phyloP scores from a whole-genome alignment of 1,140 invertebrate genomes.

The Medauroidea extradentata region DNA sequence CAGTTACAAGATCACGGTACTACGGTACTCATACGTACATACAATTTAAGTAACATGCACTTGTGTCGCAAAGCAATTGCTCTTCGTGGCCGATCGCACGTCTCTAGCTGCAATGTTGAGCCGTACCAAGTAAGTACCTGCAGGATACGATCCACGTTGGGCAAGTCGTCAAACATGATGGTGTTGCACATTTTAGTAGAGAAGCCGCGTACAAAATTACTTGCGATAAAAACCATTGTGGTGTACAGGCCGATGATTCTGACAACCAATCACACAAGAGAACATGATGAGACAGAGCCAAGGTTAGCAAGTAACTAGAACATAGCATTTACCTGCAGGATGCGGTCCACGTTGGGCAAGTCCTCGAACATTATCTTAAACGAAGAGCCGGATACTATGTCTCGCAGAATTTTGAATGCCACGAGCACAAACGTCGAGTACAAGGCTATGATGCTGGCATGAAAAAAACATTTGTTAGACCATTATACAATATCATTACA shows the following conservation, averaged over 20 bases:
- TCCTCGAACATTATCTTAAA: constrained; percentile 96
- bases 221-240: constrained; percentile 91
- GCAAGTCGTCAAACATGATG: constrained; percentile 97
- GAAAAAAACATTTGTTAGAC: too few relatives aligned
- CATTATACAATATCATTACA: too few relatives aligned
- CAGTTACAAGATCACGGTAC: too few relatives aligned
- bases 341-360: constrained; percentile 77
- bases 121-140: constrained; percentile 45
- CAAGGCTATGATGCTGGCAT: constrained; percentile 86
- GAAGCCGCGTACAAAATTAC: constrained; percentile 77
- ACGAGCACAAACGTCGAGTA: constrained; percentile 96
- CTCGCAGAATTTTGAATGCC: constrained; percentile 77
- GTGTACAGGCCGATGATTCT: constrained; percentile 97
- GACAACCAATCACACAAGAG: constrained; percentile 29
- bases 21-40: too few relatives aligned
- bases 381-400: constrained; percentile 80
- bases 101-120: too few relatives aligned
- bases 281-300: too few relatives aligned
- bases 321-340: constrained; percentile 59
- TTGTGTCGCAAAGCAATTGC: too few relatives aligned
- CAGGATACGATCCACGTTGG: constrained; percentile 90
- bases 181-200: constrained; percentile 80
- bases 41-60: too few relatives aligned
- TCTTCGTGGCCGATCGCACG: too few relatives aligned
- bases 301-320: not conserved